Percentiles rank a stretch among this genome's conserved stretches.
These are phyloP conservation scores for Gila robusta DNA, from an alignment of 2,797 vertebrate genomes.

Conservation along the genomic window DNA sequence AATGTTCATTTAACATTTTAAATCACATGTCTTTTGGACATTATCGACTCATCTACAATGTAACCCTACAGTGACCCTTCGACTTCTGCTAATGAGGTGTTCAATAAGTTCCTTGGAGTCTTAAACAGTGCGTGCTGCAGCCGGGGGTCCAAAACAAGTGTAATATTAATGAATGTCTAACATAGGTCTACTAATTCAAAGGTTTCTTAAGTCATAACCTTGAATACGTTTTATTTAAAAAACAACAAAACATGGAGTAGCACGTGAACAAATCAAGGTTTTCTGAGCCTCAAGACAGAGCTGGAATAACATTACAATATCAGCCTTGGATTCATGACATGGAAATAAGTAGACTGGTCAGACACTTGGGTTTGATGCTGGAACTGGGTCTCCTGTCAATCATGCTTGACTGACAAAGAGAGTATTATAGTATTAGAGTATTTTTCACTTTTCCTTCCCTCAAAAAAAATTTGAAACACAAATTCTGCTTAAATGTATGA, in stretches of 20 bases:
- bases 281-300: background rate
- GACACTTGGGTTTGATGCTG: background rate
- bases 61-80: slow-evolving; percentile 16
- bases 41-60: background rate
- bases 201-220: background rate
- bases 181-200: background rate
- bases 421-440: background rate
- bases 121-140: background rate
- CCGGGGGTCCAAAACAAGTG: slow-evolving; percentile 3
- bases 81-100: slow-evolving; percentile 30
- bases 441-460: background rate
- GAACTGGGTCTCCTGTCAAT: background rate
- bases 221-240: background rate
- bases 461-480: too few relatives aligned
- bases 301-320: background rate
- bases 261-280: background rate
- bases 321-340: slow-evolving; percentile 7
- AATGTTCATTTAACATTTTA: background rate
- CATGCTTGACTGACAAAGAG: background rate
- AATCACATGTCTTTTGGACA: background rate
- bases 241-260: background rate
- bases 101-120: background rate
- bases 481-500: background rate
- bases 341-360: background rate
- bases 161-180: slow-evolving; percentile 7